Conservation (phyloP, 1,140 invertebrate genomes). For the Nomia melanderi region DNA sequence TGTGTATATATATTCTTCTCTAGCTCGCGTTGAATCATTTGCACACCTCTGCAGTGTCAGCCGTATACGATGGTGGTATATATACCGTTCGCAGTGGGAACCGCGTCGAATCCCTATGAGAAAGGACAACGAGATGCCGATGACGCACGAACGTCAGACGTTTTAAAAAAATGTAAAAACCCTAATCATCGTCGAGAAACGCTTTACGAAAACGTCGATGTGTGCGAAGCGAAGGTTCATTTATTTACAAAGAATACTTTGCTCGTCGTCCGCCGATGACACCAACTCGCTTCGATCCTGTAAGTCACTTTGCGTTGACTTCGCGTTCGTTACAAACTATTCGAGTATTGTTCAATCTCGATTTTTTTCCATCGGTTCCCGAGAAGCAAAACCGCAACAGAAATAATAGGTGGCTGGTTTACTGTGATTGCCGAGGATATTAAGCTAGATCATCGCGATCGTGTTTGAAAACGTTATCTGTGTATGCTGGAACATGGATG, state of each 20-base stretch:
- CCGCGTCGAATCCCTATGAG: neutral
- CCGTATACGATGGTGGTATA: too few relatives aligned
- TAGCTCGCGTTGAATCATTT: too few relatives aligned
- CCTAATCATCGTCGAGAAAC: neutral
- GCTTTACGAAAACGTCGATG: neutral
- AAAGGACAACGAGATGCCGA: neutral
- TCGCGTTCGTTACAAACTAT: slow-evolving; percentile 22
- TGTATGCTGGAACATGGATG: neutral
- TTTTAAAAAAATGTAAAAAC: slow-evolving; percentile 37
- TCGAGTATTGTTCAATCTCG: neutral
- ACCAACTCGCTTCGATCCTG: slow-evolving; percentile 29
- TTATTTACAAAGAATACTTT: slow-evolving; percentile 36
- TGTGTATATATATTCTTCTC: too few relatives aligned
- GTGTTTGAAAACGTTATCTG: neutral
- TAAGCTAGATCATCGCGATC: neutral
- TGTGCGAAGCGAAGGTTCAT: slow-evolving; percentile 22
- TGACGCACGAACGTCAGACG: neutral
- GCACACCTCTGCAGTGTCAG: too few relatives aligned
- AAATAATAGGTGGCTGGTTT: neutral
- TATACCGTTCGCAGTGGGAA: neutral
- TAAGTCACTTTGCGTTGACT: too few relatives aligned
- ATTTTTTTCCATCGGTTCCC: neutral
- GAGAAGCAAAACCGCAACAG: neutral
- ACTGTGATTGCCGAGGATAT: slow-evolving; percentile 3
- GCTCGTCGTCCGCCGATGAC: neutral